phyloP scores from a whole-genome alignment of 2,113 vertebrate genomes.

The Chloropsis hardwickii region DNA sequence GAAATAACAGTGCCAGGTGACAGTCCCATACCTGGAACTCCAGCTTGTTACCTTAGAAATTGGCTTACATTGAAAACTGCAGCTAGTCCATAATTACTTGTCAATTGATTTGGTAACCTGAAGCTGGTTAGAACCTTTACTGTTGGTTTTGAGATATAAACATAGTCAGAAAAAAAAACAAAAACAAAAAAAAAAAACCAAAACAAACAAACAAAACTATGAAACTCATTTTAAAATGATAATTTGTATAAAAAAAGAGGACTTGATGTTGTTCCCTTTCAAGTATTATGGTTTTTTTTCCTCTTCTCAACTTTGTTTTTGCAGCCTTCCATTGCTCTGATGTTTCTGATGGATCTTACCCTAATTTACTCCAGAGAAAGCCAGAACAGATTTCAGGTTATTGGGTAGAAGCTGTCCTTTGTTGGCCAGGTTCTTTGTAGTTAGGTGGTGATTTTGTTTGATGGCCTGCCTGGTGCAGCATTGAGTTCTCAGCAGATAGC shows the following conservation, averaged over 20 bases:
- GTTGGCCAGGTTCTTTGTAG: background rate
- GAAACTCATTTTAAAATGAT: background rate
- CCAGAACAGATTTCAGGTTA: background rate
- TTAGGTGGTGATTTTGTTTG: background rate
- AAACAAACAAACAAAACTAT: background rate
- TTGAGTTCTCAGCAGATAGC: background rate
- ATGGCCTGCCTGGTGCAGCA: rapidly evolving
- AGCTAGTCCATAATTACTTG: background rate
- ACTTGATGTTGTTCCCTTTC: background rate
- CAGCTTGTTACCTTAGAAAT: background rate
- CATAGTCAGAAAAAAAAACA: background rate
- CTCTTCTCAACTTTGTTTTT: background rate
- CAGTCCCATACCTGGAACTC: background rate
- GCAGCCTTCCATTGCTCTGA: background rate
- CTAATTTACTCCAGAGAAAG: background rate
- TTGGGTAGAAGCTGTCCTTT: background rate
- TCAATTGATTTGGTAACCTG: background rate
- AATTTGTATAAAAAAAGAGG: background rate
- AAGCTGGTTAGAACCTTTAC: background rate
- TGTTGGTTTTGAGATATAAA: background rate
- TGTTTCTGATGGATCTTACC: background rate
- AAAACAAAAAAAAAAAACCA: too few species aligned
- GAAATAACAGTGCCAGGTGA: background rate
- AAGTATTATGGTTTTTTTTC: rapidly evolving
- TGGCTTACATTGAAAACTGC: background rate